Conservation (phyloP, 1,140 invertebrate genomes). For the Odontomachus brunneus region DNA sequence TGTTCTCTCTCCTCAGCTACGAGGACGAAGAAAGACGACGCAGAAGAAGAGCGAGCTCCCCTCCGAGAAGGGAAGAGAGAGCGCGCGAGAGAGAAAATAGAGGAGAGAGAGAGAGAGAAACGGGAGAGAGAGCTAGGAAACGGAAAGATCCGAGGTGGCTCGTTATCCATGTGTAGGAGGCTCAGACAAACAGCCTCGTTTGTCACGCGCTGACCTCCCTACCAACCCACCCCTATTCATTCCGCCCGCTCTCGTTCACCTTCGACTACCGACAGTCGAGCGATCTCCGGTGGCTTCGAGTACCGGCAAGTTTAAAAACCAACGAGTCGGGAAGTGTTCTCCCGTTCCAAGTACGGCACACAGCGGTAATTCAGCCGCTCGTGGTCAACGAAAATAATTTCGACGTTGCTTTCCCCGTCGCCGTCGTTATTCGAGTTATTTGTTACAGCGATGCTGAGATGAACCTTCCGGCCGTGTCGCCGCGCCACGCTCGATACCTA, state of each 20-base stretch:
- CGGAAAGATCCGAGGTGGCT: constrained; percentile 75
- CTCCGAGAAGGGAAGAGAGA: constrained; percentile 54
- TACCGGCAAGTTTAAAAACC: no score
- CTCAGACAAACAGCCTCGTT: constrained; percentile 82
- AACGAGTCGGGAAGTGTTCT: background rate
- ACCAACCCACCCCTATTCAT: constrained; percentile 32
- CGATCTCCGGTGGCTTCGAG: no score
- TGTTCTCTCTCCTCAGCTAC: background rate
- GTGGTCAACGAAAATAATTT: constrained; percentile 9
- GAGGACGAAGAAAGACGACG: constrained; percentile 10
- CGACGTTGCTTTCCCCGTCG: background rate
- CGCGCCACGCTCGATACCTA: background rate
- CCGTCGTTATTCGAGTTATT: background rate
- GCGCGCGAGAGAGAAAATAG: background rate
- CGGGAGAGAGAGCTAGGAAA: background rate
- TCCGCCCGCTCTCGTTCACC: constrained; percentile 11
- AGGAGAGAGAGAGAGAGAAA: constrained; percentile 32
- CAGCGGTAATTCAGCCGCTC: background rate
- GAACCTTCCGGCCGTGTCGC: no score
- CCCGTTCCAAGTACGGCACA: constrained; percentile 1
- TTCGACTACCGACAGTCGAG: background rate
- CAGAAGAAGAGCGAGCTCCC: constrained; percentile 37
- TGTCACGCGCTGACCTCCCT: constrained; percentile 82
- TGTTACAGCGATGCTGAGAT: background rate
- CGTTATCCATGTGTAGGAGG: constrained; percentile 80